These are phyloP conservation scores for Cremastinae sp. DNA, from an alignment of 2,888 invertebrate genomes.

Conservation along the genomic window DNA sequence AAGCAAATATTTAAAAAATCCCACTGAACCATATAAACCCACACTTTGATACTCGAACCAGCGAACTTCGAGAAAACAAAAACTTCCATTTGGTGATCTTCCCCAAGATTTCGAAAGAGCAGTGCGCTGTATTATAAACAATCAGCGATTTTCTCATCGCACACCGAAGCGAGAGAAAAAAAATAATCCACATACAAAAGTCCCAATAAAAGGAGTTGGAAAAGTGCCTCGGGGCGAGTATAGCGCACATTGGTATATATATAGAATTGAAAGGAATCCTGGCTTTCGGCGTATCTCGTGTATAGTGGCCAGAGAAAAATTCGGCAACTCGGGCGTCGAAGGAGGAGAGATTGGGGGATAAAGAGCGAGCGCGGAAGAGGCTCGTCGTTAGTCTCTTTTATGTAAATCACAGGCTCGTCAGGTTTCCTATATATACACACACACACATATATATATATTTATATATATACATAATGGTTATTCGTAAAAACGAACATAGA, in stretches of 20 bases:
- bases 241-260: constrained; percentile 4
- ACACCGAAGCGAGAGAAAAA: neutral
- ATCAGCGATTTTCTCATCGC: no score
- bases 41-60: no score
- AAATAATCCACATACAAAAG: no score
- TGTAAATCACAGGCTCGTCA: constrained; percentile 49
- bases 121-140: no score
- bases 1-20: no score
- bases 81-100: no score
- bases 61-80: no score
- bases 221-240: constrained; percentile 16
- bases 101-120: no score
- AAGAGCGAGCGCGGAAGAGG: constrained; percentile 16
- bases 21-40: no score
- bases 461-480: constrained; percentile 4
- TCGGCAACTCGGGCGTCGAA: constrained; percentile 31
- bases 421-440: no score
- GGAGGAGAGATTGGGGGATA: constrained; percentile 3
- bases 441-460: constrained; percentile 23
- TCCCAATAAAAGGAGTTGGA: constrained; percentile 24
- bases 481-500: neutral
- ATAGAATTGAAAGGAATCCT: constrained; percentile 13
- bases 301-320: constrained; percentile 24
- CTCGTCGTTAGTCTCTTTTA: constrained; percentile 59
- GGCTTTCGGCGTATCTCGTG: constrained; percentile 12